Percentiles rank a stretch among this genome's conserved stretches.
These are phyloP conservation scores for Trachelus troglodyta DNA, from an alignment of 2,888 invertebrate genomes.

Conservation along the genomic window DNA sequence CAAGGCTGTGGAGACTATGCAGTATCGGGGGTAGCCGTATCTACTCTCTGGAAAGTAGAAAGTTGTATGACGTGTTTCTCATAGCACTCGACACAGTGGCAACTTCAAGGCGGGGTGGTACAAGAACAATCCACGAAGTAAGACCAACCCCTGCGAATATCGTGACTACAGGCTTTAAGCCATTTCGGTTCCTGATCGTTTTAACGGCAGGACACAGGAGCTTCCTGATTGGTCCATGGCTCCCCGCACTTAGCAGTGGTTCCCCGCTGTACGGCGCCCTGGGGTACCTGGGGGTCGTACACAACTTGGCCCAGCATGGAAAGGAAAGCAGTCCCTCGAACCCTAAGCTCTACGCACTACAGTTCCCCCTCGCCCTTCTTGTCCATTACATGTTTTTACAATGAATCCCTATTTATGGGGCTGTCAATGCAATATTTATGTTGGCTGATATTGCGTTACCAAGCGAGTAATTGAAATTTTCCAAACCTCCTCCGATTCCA, in stretches of 20 bases:
- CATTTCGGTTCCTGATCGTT: slow-evolving; percentile 31
- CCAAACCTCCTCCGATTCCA: slow-evolving; percentile 32
- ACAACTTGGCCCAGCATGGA: slow-evolving; percentile 3
- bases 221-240: slow-evolving; percentile 28
- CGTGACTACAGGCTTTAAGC: slow-evolving; percentile 20
- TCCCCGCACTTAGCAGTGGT: slow-evolving; percentile 15
- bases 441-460: slow-evolving; percentile 58
- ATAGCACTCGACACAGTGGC: not conserved
- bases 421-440: slow-evolving; percentile 64
- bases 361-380: not conserved
- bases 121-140: not conserved
- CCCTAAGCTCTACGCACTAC: slow-evolving; percentile 21
- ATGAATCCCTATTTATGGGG: slow-evolving; percentile 61
- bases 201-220: slow-evolving; percentile 30
- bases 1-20: not conserved
- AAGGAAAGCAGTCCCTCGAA: slow-evolving; percentile 17
- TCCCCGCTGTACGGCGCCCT: slow-evolving; percentile 29
- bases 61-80: slow-evolving; percentile 2
- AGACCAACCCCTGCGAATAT: slow-evolving; percentile 1
- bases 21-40: not conserved
- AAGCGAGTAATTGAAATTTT: slow-evolving; percentile 64
- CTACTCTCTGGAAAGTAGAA: not conserved
- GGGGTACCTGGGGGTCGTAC: slow-evolving; percentile 41
- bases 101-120: slow-evolving; percentile 3
- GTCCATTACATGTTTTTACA: slow-evolving; percentile 59